Evolutionary conservation across 1,140 invertebrate genomes (phyloP), one percentile per base, ranked within the genome.

Genomic region (Drosophila obscura): DNA sequence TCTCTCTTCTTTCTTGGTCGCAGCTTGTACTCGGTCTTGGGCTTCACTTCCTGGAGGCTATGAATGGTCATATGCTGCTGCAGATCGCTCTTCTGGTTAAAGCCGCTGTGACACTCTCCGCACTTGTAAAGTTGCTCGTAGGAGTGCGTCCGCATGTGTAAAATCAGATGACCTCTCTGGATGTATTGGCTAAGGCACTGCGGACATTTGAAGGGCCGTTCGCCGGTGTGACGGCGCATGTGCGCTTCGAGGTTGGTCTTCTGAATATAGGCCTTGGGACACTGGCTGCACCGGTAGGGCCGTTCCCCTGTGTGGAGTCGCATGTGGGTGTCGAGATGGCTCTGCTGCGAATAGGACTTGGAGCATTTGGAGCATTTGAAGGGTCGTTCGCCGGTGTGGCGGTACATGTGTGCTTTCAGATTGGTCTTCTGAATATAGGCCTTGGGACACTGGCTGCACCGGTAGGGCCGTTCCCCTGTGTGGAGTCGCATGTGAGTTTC

Each of bases 371-470:
- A 2, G 16, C 60, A 62, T 0, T 8, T 16, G 26, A 6, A n/a
- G 48, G 13, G 0, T 0, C n/a, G 8, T 13, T 9, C 22, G 22
- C 22, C 22, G 2, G 22, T 66, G 15, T 69, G 66, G 2, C 19
- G 5, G 0, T 50, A 41, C 0, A 41, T 16, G 26, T 69, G 66
- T 7, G 24, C 0, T 7, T 15, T 3, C 8, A 69, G 8, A 11
- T 69, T 56, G 11, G 50, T 62, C 16, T 49, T 56, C 9, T 69
- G 62, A 5, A 6, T 2, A 11, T 66, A 69, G 15, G 44, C 45
- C 15, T 31, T 63, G 9, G 22, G 1, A 15, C 66, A 69, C 0
- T 31, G 16, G 15, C 50, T 2, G 19, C 66, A 69, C 24, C 48
- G 11, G 9, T 15, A 65, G 15, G 44, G 60, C 4, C 60, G 60